Evolutionary conservation across 2,797 vertebrate genomes (phyloP), one percentile per base, ranked within the genome.

Genomic region (Chloroceryle inda): DNA sequence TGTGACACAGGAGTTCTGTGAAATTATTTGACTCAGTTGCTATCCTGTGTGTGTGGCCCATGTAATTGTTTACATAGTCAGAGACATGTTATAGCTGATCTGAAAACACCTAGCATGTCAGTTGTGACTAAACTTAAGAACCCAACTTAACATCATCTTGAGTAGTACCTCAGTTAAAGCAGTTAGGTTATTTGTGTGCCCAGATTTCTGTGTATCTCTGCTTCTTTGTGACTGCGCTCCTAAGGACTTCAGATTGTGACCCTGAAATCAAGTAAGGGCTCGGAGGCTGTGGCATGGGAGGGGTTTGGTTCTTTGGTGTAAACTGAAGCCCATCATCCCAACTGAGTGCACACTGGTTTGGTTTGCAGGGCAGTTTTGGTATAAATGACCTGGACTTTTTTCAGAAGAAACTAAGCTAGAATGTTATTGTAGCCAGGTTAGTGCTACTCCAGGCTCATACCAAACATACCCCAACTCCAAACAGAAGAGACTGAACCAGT

Each of bases 31-130:
- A 8, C 62, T 82, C 9, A 3, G 5, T 38, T 68, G 33, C 37
- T 63, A 3, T 55, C 5, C 20, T 68, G 0, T 69, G 5, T 72
- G 21, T 47, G 26, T 45, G 52, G 61, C 37, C 8, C 22, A 13
- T 26, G 6, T 62, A 63, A 83, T n/a, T 80, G 42, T 21, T 75
- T 52, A 44, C 26, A 37, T 45, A 19, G 42, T 53, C 15, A 24
- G 47, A 81, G 53, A 40, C 24, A 11, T 11, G 24, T 85, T 18
- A 2, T 15, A 26, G 38, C 13, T 67, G 62, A 50, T 26, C 64
- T 35, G 6, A 58, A 81, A 29, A 15, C 23, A 17, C 12, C 1
- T 8, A 37, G 5, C 1, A 1, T 29, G 8, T 50, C 10, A 13
- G 1, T 79, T 69, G 13, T 55, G 47, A 27, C 31, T 67, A 67